Conservation (phyloP, 1,140 invertebrate species). For the Papilio glaucus region DNA sequence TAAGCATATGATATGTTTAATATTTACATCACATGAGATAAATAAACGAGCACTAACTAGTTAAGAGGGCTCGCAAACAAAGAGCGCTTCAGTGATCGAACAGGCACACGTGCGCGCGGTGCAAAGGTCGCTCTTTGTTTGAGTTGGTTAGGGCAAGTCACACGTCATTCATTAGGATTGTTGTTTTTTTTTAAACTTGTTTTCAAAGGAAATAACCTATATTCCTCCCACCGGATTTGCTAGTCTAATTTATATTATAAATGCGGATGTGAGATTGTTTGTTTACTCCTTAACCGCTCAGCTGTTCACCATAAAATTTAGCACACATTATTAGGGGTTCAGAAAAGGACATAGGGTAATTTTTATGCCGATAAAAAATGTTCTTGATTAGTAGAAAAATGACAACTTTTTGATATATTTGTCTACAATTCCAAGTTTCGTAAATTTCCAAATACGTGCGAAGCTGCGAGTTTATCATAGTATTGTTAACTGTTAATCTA, state of each 20-base stretch:
- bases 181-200: neutral
- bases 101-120: conserved; percentile 38
- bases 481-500: too few relatives aligned
- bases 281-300: too few relatives aligned
- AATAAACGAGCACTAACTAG: neutral
- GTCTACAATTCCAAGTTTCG: too few relatives aligned
- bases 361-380: too few relatives aligned
- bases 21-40: neutral
- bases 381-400: too few relatives aligned
- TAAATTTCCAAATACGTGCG: too few relatives aligned
- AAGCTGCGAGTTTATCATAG: too few relatives aligned
- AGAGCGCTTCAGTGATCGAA: neutral
- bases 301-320: too few relatives aligned
- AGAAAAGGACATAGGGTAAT: too few relatives aligned
- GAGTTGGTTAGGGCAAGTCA: conserved; percentile 23
- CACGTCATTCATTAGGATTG: neutral
- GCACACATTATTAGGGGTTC: too few relatives aligned
- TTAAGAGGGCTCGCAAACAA: neutral
- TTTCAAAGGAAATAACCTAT: neutral
- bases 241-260: neutral
- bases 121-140: conserved; percentile 42
- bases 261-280: too few relatives aligned
- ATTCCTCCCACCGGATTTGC: neutral
- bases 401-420: too few relatives aligned
- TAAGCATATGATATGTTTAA: neutral